Evolutionary conservation across 2,888 invertebrate species (phyloP), one percentile per base, ranked within the genome.

Genomic region (Hemicrepidius hirtus): DNA sequence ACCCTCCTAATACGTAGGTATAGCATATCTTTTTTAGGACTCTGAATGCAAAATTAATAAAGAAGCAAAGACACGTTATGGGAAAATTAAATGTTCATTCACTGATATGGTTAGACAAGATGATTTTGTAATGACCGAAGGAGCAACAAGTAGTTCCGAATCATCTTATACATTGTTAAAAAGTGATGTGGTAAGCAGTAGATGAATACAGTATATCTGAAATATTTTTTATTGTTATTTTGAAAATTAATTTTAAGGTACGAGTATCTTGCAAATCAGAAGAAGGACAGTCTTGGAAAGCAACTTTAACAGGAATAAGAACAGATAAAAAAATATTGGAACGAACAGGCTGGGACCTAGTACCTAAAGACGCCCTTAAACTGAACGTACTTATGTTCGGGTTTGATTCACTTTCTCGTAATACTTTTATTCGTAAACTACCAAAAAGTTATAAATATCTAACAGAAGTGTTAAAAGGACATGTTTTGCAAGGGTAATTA

Each of bases 331-430:
- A 84, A n/a, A 82, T 87, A 12, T 85, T 84, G 75, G 84, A 87
- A 44, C 82, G 84, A 55, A 81, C 82, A 10, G 87, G 84, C 16
- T 92, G 90, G 89, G 84, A 87, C 16, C 84, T 86, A 62, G 83
- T 89, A 21, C 86, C 88, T 0, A 69, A 81, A 10, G 85, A 87
- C 64, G 85, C 89, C 65, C 81, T 91, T 10, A 88, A 88, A 57
- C 81, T 92, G 49, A 95, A 95, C 83, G 92, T 97, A 0, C 85
- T 97, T 0, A 95, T 97, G 88, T 91, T 96, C 75, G 97, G 96
- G 0, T 94, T 95, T 80, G 97, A 98, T 86, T 97, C 97, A 0
- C 86, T 97, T 0, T 95, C 97, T 0, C 90, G 93, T 59, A 93
- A 95, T 86, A 92, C 94, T 7, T 95, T 94, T 81, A 92, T 93